These are phyloP conservation scores for Kuschelorhynchus macadamiae DNA, from an alignment of 2,888 invertebrate species.

Conservation along the genomic window DNA sequence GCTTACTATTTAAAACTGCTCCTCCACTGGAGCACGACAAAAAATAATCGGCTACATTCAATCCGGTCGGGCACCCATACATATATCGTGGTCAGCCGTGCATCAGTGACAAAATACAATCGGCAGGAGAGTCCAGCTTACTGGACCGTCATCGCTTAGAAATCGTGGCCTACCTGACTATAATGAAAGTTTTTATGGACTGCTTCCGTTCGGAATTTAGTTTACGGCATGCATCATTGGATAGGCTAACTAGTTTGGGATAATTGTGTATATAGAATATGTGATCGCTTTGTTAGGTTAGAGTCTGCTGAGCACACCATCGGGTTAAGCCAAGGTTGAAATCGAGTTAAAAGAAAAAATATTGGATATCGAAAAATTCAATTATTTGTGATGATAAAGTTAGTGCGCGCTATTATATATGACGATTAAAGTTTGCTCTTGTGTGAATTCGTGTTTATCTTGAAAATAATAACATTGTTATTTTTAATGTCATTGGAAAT, in stretches of 20 bases:
- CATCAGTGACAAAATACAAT: constrained; percentile 68
- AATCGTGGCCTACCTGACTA: constrained; percentile 67
- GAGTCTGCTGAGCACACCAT: constrained; percentile 10
- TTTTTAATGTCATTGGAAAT: too few relatives aligned
- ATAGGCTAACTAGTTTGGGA: constrained; percentile 41
- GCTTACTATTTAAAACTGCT: constrained; percentile 54
- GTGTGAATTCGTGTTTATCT: too few relatives aligned
- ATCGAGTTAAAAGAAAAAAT: constrained; percentile 14
- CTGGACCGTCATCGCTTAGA: constrained; percentile 59
- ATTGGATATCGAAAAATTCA: too few relatives aligned
- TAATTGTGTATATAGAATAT: constrained; percentile 32
- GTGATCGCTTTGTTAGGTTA: constrained; percentile 19
- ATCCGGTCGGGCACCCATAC: constrained; percentile 19
- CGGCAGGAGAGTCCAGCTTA: constrained; percentile 57
- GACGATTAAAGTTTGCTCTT: too few relatives aligned
- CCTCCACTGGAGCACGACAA: constrained; percentile 12
- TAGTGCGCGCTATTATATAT: too few relatives aligned
- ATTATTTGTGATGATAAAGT: too few relatives aligned
- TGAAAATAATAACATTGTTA: too few relatives aligned
- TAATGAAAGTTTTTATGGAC: constrained; percentile 60
- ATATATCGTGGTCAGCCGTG: constrained; percentile 55
- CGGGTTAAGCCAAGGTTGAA: constrained; percentile 12
- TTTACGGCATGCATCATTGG: constrained; percentile 31
- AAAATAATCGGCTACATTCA: constrained; percentile 24
- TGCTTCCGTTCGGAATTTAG: constrained; percentile 38